Conservation (phyloP, 1,140 invertebrate genomes). For the Mya arenaria region DNA sequence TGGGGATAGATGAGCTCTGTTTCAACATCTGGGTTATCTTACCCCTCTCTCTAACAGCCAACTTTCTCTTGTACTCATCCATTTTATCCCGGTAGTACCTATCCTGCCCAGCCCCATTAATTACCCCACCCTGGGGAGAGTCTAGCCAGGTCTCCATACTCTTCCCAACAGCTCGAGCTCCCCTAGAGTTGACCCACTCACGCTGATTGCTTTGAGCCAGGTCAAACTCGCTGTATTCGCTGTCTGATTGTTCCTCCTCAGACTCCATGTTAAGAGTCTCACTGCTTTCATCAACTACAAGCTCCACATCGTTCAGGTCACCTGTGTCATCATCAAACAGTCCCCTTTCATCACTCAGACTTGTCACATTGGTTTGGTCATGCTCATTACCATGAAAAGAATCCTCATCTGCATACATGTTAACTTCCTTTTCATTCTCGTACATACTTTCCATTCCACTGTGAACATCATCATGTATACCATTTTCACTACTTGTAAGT, state of each 20-base stretch:
- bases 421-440: not conserved
- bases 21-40: conserved; percentile 36
- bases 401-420: not conserved
- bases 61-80: conserved; percentile 30
- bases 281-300: not conserved
- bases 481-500: not conserved
- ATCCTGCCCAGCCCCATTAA: not conserved
- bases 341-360: not conserved
- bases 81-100: conserved; percentile 24
- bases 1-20: conserved; percentile 8
- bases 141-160: conserved; percentile 34
- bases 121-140: not conserved
- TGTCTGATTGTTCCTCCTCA: conserved; percentile 19
- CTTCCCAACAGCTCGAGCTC: conserved; percentile 38
- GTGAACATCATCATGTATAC: not conserved
- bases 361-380: not conserved
- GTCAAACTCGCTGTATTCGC: conserved; percentile 32
- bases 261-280: conserved; percentile 13
- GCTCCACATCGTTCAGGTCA: not conserved
- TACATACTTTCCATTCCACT: not conserved
- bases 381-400: not conserved
- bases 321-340: not conserved
- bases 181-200: not conserved
- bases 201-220: not conserved
- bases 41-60: conserved; percentile 39